These are phyloP conservation scores for Dinoponera quadriceps DNA, from an alignment of 1,140 invertebrate genomes.

Conservation along the genomic window DNA sequence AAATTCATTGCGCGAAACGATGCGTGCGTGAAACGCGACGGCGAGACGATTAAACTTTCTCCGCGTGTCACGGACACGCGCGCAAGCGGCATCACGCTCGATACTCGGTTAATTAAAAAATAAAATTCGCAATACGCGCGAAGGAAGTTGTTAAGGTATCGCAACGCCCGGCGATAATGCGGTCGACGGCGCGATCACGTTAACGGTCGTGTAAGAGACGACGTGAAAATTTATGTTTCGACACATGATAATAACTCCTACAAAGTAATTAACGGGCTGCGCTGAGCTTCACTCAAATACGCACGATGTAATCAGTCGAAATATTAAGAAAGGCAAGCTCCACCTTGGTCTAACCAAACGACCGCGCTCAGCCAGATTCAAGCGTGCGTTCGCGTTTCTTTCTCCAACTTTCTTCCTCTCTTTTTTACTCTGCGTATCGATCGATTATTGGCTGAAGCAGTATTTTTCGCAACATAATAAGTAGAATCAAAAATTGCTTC, in stretches of 20 bases:
- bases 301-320: no score
- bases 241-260: neutral
- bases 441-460: no score
- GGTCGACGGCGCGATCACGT: slow-evolving; percentile 5
- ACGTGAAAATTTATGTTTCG: slow-evolving; percentile 13
- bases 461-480: no score
- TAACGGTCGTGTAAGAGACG: neutral
- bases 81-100: slow-evolving; percentile 72
- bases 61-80: slow-evolving; percentile 58
- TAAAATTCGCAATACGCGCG: slow-evolving; percentile 58
- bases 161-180: slow-evolving; percentile 42
- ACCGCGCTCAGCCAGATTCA: no score
- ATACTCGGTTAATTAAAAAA: slow-evolving; percentile 75
- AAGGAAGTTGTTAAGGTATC: slow-evolving; percentile 72
- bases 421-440: no score
- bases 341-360: no score
- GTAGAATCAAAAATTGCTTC: no score
- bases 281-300: neutral
- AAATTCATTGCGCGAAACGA: slow-evolving; percentile 17
- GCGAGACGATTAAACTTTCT: slow-evolving; percentile 62
- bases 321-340: no score
- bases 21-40: neutral
- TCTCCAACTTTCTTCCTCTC: no score
- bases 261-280: slow-evolving; percentile 13
- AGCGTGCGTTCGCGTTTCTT: no score